Percentiles rank a stretch among this genome's conserved stretches.
Evolutionary conservation across 2,113 vertebrate genomes (phyloP).

Genomic region (Chaetodon trifascialis): DNA sequence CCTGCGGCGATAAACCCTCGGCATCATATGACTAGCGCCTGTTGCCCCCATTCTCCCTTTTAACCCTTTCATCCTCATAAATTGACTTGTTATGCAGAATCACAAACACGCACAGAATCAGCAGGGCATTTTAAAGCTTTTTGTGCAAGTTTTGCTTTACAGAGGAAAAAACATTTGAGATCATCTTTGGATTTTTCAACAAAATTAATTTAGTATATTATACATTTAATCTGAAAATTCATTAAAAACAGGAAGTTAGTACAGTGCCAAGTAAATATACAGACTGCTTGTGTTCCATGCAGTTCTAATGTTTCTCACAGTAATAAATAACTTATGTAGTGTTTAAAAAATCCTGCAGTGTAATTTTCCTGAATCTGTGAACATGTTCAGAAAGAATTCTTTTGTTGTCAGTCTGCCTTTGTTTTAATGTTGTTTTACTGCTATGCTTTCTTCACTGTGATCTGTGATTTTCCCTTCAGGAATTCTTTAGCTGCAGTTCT

Average conservation of each 20-base stretch:
- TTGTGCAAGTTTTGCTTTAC: not conserved
- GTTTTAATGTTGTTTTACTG: not conserved
- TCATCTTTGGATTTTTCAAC: no score
- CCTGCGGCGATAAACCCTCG: conserved; percentile 32
- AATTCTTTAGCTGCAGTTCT: conserved; percentile 1
- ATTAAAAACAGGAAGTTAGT: no score
- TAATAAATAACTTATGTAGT: not conserved
- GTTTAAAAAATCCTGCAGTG: not conserved
- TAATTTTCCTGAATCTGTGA: not conserved
- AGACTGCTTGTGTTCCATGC: no score
- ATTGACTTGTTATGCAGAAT: not conserved
- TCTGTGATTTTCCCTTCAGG: not conserved
- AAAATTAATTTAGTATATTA: no score
- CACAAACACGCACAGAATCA: not conserved
- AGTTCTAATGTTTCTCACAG: not conserved
- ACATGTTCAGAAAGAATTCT: not conserved
- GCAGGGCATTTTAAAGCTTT: not conserved
- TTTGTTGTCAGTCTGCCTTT: not conserved
- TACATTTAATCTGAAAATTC: not conserved
- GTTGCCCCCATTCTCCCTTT: conserved; percentile 35
- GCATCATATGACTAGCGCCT: conserved; percentile 78
- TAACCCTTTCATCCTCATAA: conserved; percentile 56
- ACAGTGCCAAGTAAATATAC: no score
- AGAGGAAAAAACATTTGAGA: not conserved
- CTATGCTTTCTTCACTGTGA: not conserved